phyloP scores from a whole-genome alignment of 2,797 vertebrate species.

The Cichlasoma orientale region DNA sequence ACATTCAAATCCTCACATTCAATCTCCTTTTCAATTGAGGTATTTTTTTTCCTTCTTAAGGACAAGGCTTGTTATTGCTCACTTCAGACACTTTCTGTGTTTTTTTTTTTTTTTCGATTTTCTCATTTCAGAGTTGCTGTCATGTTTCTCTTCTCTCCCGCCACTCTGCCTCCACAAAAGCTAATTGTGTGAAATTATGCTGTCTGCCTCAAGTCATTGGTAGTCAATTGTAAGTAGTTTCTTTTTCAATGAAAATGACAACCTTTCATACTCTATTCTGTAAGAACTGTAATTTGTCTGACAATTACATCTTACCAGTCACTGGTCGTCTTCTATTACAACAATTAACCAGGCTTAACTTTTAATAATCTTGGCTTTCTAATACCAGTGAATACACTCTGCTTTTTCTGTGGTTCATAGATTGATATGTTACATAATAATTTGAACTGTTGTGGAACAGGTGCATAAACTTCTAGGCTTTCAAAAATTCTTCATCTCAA shows the following conservation, averaged over 20 bases:
- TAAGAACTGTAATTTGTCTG: constrained; percentile 52
- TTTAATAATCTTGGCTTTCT: constrained; percentile 2
- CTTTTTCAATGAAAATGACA: constrained; percentile 57
- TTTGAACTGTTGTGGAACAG: constrained; percentile 3
- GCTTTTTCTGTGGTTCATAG: background rate
- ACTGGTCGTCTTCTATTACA: constrained; percentile 20
- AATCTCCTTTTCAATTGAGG: constrained; percentile 36
- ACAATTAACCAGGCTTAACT: constrained; percentile 29
- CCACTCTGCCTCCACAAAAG: constrained; percentile 65
- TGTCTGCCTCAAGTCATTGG: constrained; percentile 63
- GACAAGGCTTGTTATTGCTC: constrained; percentile 50
- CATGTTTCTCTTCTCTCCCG: constrained; percentile 52
- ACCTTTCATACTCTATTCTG: constrained; percentile 45
- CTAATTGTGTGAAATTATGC: constrained; percentile 74
- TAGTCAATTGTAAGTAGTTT: constrained; percentile 63
- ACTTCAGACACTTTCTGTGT: constrained; percentile 32
- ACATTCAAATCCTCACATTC: constrained; percentile 27
- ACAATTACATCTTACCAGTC: constrained; percentile 50
- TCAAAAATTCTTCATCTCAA: constrained; percentile 5
- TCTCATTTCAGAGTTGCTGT: constrained; percentile 50
- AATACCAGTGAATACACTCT: background rate
- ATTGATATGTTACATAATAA: constrained; percentile 3
- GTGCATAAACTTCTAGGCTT: background rate
- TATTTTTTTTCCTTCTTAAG: constrained; percentile 13
- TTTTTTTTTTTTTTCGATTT: constrained; percentile 60